Evolutionary conservation across 2,888 invertebrate genomes (phyloP), one percentile per base, ranked within the genome.

Genomic region (Drosophila neonasuta): DNA sequence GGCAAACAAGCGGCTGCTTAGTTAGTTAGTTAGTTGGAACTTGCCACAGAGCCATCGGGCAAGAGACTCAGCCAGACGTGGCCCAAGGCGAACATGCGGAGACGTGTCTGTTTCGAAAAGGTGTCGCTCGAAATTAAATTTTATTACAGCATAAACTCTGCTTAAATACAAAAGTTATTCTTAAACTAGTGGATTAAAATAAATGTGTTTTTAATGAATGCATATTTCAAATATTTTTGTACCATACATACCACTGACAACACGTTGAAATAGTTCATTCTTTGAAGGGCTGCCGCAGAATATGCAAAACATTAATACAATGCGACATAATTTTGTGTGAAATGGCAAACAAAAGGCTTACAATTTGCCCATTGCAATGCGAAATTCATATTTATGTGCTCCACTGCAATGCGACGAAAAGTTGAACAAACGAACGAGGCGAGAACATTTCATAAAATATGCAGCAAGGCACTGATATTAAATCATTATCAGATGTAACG

Each of bases 401-500:
- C 34, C 29, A 58, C 75, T 73, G 79, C 76, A 77, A 44, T 77
- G 75, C 75, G 75, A 13, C 64, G 73, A 65, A 72, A 67, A 49
- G 62, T 67, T 63, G 52, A 52, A 60, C 56, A 62, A 66, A 67
- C 58, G 67, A 66, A 67, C 58, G 67, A 62, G 66, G 57, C 50
- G 64, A 57, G 42, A 62, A 48, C 36, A 58, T 42, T 65, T 65
- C 46, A 76, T 77, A 65, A 74, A 77, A 71, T 77, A 77, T 76
- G 59, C 77, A 77, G 36, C 49, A 50, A 61, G 55, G 55, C 73
- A 52, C n/a, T 56, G 74, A 63, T 63, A 74, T 78, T 78, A 77
- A 77, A 77, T 77, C 78, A 77, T 77, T 77, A 76, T 77, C 74
- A 66, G 71, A 60, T 51, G 48, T 10, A 46, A 20, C 51, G 46